Evolutionary conservation across 2,888 invertebrate species (phyloP).

Genomic region (Drosophila aldrichi): DNA sequence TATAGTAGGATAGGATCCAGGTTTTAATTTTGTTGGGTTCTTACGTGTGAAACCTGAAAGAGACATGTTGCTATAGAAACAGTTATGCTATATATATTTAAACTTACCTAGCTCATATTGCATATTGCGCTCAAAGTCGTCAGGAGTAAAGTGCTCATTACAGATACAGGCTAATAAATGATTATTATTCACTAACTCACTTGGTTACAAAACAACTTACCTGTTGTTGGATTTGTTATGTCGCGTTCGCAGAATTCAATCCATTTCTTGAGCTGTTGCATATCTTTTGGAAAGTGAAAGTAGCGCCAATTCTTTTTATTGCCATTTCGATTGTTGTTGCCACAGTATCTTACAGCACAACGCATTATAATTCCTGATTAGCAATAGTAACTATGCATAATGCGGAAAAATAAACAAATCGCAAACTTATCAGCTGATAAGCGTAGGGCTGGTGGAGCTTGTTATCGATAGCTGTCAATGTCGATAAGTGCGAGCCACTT

Average conservation of each 20-base stretch:
- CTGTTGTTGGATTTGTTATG: slow-evolving; percentile 46
- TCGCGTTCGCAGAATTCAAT: slow-evolving; percentile 55
- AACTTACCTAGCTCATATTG: slow-evolving; percentile 60
- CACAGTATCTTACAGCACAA: slow-evolving; percentile 61
- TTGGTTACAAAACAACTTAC: slow-evolving; percentile 16
- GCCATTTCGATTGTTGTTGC: slow-evolving; percentile 55
- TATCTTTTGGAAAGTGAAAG: slow-evolving; percentile 61
- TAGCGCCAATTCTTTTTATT: slow-evolving; percentile 51
- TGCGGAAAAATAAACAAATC: slow-evolving; percentile 27
- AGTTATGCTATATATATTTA: not conserved
- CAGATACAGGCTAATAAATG: slow-evolving; percentile 55
- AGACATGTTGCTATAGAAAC: not conserved
- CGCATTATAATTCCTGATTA: slow-evolving; percentile 46
- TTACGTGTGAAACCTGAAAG: slow-evolving; percentile 50
- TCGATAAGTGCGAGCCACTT: slow-evolving; percentile 4
- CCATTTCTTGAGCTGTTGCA: slow-evolving; percentile 49
- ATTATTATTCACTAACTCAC: not conserved
- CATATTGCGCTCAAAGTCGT: slow-evolving; percentile 64
- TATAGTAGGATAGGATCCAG: slow-evolving; percentile 50
- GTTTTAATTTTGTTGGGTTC: slow-evolving; percentile 58
- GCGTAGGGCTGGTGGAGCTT: slow-evolving; percentile 8
- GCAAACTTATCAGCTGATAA: slow-evolving; percentile 35
- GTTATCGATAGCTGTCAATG: slow-evolving; percentile 27
- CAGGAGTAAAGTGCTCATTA: slow-evolving; percentile 53
- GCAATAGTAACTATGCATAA: not conserved